A percentile compares a stretch with the other conserved stretches of the same genome.
Conservation (phyloP, 2,113 vertebrate species). For the Lota lota region DNA sequence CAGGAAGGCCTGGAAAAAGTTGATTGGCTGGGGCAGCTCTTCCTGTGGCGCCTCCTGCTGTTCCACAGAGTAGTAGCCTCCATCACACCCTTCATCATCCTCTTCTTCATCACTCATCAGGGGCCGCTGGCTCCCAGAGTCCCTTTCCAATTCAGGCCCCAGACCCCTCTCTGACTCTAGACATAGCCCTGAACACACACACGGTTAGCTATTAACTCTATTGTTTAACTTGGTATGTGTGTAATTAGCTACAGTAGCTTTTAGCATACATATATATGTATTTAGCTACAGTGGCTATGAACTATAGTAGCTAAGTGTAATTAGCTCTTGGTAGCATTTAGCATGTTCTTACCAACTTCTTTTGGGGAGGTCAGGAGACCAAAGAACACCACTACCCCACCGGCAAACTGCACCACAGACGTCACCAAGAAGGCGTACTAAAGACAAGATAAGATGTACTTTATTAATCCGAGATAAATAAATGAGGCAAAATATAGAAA, state of each 20-base stretch:
- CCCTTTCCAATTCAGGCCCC: constrained; percentile 68
- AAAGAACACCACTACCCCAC: constrained; percentile 92
- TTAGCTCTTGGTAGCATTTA: no score
- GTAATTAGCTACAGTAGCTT: no score
- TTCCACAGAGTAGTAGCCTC: constrained; percentile 72
- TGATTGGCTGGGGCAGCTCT: constrained; percentile 65
- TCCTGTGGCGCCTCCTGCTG: constrained; percentile 56
- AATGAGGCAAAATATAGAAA: no score
- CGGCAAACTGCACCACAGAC: constrained; percentile 91
- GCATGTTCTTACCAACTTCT: constrained; percentile 86
- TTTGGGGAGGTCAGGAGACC: constrained; percentile 90
- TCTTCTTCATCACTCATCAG: constrained; percentile 81
- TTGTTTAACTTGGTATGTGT: no score
- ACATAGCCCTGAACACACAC: constrained; percentile 55
- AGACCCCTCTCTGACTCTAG: constrained; percentile 51
- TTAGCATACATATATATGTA: no score
- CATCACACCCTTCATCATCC: constrained; percentile 50
- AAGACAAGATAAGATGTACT: constrained; percentile 5
- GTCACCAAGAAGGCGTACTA: constrained; percentile 97
- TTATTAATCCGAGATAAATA: no score
- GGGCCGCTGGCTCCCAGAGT: constrained; percentile 83
- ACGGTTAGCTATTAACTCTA: background rate
- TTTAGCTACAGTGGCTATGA: no score
- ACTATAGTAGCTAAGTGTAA: no score
- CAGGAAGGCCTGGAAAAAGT: constrained; percentile 88